These are phyloP conservation scores for Listrodromus nycthemerus DNA, from an alignment of 2,888 invertebrate genomes.

Conservation along the genomic window DNA sequence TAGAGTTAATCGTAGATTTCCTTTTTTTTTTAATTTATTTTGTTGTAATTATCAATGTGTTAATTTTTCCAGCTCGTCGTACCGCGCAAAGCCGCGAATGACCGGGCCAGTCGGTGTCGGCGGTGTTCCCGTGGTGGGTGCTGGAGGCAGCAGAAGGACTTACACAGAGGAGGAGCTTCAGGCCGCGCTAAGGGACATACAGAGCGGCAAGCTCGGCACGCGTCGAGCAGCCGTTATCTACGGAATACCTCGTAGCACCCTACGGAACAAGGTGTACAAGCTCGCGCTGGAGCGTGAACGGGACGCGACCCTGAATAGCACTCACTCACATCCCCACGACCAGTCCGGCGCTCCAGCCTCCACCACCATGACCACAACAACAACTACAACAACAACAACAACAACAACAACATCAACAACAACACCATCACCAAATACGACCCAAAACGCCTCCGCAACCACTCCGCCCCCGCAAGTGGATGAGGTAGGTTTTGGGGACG, in stretches of 20 bases:
- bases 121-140: constrained; percentile 92
- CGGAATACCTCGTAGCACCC: constrained; percentile 97
- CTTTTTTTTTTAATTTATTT: neutral
- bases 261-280: constrained; percentile 97
- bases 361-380: constrained; percentile 76
- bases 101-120: constrained; percentile 91
- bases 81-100: constrained; percentile 90
- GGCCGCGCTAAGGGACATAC: constrained; percentile 97
- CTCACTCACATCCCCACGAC: constrained; percentile 82
- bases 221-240: constrained; percentile 97
- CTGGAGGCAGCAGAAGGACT: constrained; percentile 88
- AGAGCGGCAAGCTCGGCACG: constrained; percentile 96
- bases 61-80: constrained; percentile 82
- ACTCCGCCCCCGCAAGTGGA: constrained; percentile 83
- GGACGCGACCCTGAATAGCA: constrained; percentile 87
- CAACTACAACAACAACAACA: constrained; percentile 75
- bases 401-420: constrained; percentile 77
- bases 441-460: constrained; percentile 82
- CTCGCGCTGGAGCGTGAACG: constrained; percentile 90
- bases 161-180: constrained; percentile 99
- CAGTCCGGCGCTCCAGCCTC: constrained; percentile 77
- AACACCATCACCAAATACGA: constrained; percentile 81
- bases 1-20: neutral
- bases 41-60: neutral
- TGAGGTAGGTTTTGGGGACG: constrained; percentile 83